phyloP scores from a whole-genome alignment of 1,140 invertebrate species.

The Solenopsis invicta region DNA sequence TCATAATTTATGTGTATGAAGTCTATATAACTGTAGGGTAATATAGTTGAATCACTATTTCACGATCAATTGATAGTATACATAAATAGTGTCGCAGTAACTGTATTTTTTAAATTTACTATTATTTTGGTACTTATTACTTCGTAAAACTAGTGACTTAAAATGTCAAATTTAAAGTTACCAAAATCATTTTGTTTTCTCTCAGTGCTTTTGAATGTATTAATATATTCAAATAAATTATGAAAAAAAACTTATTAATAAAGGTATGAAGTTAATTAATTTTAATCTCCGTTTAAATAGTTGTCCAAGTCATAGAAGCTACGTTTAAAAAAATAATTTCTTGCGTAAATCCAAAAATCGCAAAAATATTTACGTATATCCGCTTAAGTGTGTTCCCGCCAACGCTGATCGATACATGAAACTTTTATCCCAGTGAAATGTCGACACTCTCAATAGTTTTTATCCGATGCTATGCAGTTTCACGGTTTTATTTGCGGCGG shows the following conservation, averaged over 20 bases:
- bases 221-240: not conserved
- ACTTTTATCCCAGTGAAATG: not conserved
- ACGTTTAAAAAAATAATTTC: not conserved
- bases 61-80: no score
- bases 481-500: constrained; percentile 18
- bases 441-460: not conserved
- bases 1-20: no score
- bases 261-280: not conserved
- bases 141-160: no score
- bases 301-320: not conserved
- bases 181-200: no score
- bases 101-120: no score
- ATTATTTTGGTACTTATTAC: no score
- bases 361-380: not conserved
- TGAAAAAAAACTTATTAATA: not conserved
- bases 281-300: constrained; percentile 7
- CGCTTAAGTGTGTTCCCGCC: not conserved
- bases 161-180: no score
- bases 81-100: no score
- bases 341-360: not conserved
- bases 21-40: no score
- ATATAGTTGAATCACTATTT: no score
- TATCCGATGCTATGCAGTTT: not conserved
- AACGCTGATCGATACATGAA: not conserved
- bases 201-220: not conserved